Conservation (phyloP, 2,797 vertebrate species). For the Alexandromys oeconomus region DNA sequence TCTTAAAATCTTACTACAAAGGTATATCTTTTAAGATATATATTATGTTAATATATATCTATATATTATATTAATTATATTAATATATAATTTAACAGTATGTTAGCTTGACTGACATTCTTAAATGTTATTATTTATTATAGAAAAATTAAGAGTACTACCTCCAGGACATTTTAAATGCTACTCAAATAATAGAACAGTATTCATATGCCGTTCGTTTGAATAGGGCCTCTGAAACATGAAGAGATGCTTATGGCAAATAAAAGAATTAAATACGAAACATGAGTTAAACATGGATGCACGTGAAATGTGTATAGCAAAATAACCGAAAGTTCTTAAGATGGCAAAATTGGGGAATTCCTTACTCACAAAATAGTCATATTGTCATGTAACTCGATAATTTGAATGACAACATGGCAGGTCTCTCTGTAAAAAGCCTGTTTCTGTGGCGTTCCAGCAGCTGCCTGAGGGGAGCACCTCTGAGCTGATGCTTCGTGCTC, state of each 20-base stretch:
- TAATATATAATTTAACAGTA: not conserved
- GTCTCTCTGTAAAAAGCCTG: not conserved
- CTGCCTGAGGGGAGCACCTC: not conserved
- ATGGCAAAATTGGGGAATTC: not conserved
- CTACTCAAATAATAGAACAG: slow-evolving; percentile 20
- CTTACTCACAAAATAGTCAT: not conserved
- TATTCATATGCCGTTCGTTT: not conserved
- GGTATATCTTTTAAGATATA: slow-evolving; percentile 4
- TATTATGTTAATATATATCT: not conserved
- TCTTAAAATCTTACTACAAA: slow-evolving; percentile 35
- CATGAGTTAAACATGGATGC: not conserved
- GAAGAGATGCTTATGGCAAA: not conserved
- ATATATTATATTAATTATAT: no score
- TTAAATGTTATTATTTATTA: slow-evolving; percentile 39
- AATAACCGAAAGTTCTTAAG: slow-evolving; percentile 1
- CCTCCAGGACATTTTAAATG: not conserved
- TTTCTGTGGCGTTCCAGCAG: not conserved
- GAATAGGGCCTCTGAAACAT: not conserved
- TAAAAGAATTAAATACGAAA: slow-evolving; percentile 28
- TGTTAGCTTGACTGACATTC: slow-evolving; percentile 20
- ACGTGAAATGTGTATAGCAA: not conserved
- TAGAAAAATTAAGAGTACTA: slow-evolving; percentile 22
- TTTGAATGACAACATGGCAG: slow-evolving; percentile 13
- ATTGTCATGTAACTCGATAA: not conserved
- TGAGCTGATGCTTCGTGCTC: not conserved